Conservation (phyloP, 2,888 invertebrate species). For the Agriopis marginaria region DNA sequence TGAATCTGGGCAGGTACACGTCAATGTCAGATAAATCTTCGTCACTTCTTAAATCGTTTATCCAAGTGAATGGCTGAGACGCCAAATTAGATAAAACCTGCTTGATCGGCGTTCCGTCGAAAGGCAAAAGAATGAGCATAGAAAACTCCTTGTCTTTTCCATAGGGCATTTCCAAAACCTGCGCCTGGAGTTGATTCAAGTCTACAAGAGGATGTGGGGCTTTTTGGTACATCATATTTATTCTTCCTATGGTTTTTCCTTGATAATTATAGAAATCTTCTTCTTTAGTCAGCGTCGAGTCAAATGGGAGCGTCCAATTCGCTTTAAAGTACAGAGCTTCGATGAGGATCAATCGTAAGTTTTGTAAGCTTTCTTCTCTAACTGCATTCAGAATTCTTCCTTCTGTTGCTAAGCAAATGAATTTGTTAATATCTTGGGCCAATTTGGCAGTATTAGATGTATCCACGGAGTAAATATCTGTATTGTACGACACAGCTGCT, state of each 20-base stretch:
- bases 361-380: constrained; percentile 71
- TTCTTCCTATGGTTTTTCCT: constrained; percentile 82
- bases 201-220: constrained; percentile 85
- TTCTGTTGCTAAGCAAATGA: constrained; percentile 89
- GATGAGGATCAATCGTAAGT: constrained; percentile 86
- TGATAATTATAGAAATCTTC: constrained; percentile 87
- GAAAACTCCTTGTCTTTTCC: constrained; percentile 87
- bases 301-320: constrained; percentile 89
- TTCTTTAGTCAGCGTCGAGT: constrained; percentile 81
- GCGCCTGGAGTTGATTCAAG: constrained; percentile 84
- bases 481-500: constrained; percentile 78
- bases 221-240: constrained; percentile 92
- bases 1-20: constrained; percentile 87
- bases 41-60: constrained; percentile 77
- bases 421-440: constrained; percentile 88
- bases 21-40: constrained; percentile 82
- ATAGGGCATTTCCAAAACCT: constrained; percentile 90
- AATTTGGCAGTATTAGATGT: constrained; percentile 79
- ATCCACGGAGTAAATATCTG: constrained; percentile 85
- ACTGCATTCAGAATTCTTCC: constrained; percentile 89
- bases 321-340: constrained; percentile 91
- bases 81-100: constrained; percentile 83
- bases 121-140: constrained; percentile 89
- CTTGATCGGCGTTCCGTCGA: constrained; percentile 81
- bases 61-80: constrained; percentile 77